Base-by-base conservation (phyloP, 2,888 invertebrate species). In the Pristionchus mayeri region DNA sequence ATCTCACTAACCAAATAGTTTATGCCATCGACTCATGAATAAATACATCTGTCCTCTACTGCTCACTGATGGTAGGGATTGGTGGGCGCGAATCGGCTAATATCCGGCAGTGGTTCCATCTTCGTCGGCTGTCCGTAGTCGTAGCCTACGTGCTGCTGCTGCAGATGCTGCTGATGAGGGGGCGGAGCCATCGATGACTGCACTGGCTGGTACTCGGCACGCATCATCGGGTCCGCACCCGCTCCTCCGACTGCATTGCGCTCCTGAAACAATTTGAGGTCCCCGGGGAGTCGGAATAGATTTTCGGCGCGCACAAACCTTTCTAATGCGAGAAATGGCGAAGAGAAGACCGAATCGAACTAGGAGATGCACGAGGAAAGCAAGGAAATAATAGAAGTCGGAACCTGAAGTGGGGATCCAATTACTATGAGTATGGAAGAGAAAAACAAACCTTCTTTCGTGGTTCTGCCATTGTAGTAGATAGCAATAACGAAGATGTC, bases 1-100 rank as follows among this genome's bases (percentile, higher is more conserved):
- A 76, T 89, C 24, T 86, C 86, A 63, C 84, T 89, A 34, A 88
- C 89, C 18, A 89, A 89, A 87, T 89, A 82, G 84, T 40, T 37
- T n/a, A n/a, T n/a, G 13, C 44, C 44, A 44, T 27, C 50, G 50
- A 9, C n/a, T 21, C 13, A 76, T 76, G 44, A 37, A n/a, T 44
- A n/a, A 7, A 76, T 21, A 44, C 7, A 44, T 37, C 40, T 6
- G 21, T 57, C 57, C 7, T 57, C 24, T n/a, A n/a, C n/a, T 54
- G 44, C 54, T 54, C 11, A 54, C 54, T 54, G 54, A 4, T 71
- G 71, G 40, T 71, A 71, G 40, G 71, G 71, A 40, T 71, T 71
- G 0, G 71, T 40, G 1, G 71, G 71, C 9, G 71, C 71, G 71
- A 40, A 71, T 40, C 71, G 30, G 44, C 44, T 44, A 2, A 84